phyloP scores from a whole-genome alignment of 2,113 vertebrate genomes.

The Mus spicilegus region DNA sequence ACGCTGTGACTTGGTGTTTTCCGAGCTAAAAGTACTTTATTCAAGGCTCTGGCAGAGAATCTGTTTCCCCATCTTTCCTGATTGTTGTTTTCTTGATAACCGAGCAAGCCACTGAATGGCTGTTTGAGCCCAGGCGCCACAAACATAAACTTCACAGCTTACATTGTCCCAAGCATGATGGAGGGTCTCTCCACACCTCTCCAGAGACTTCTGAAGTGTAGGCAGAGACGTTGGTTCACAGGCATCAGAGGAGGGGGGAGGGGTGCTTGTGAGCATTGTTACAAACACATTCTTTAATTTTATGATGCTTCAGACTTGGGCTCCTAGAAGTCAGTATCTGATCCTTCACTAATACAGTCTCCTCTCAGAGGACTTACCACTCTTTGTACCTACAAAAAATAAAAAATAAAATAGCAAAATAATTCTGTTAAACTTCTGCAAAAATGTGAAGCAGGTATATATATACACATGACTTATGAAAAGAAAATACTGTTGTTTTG shows the following conservation, averaged over 20 bases:
- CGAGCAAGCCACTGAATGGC: constrained; percentile 87
- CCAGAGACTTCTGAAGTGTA: constrained; percentile 84
- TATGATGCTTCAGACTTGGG: constrained; percentile 47
- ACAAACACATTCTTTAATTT: constrained; percentile 66
- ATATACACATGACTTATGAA: neutral
- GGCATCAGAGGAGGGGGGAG: constrained; percentile 68
- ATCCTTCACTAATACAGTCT: neutral
- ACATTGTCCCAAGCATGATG: constrained; percentile 84
- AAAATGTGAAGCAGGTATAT: neutral
- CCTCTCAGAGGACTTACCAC: neutral
- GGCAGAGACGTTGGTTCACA: constrained; percentile 81
- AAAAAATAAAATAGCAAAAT: neutral
- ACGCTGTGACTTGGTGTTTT: neutral
- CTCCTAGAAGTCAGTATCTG: constrained; percentile 1
- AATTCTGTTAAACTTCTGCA: neutral
- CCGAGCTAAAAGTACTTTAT: constrained; percentile 80
- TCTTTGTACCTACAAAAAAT: neutral
- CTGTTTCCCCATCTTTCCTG: constrained; percentile 88
- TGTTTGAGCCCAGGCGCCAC: constrained; percentile 91
- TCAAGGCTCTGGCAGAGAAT: constrained; percentile 83
- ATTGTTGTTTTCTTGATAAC: constrained; percentile 92
- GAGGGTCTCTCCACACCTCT: constrained; percentile 89
- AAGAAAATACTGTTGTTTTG: neutral
- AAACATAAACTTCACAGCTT: constrained; percentile 89
- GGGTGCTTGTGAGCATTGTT: constrained; percentile 45